Evolutionary conservation across 2,888 invertebrate genomes (phyloP), one percentile per base, ranked within the genome.

Genomic region (Thysanoteuthis rhombus): DNA sequence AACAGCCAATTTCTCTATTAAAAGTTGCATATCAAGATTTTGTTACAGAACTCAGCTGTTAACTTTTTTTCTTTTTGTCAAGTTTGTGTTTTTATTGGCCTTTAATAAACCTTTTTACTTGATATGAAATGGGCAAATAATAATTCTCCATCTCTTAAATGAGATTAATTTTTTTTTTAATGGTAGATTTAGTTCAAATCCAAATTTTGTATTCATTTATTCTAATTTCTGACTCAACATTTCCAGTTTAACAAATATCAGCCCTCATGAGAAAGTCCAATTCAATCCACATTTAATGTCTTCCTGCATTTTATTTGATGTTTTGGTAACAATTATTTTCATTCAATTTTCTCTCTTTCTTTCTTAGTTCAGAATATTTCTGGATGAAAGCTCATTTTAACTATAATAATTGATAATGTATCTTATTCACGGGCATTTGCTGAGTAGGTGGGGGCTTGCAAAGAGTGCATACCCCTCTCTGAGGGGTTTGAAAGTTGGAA

Each of bases 41-140:
- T 75, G n/a, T 75, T 75, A 75, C 75, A 75, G 75, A 75, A 75
- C 75, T 75, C 75, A 75, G 75, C 75, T 75, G 75, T 75, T 75
- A 12, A 12, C 16, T 75, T 75, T n/a, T 75, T 10, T 75, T 75
- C 5, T 16, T n/a, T n/a, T n/a, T n/a, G 3, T 75, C 25, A 25
- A 22, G 25, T 52, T 52, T 52, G 5, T 22, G 5, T 52, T 52
- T 52, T 75, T 75, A 75, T 75, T 75, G n/a, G n/a, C 75, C n/a
- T 75, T 12, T n/a, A 75, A 75, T 75, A 75, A 75, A 75, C 75
- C 58, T 75, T 75, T 75, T 75, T 75, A 75, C n/a, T 75, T 75
- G 16, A 12, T n/a, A 75, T n/a, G 75, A 75, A 75, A 75, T 52
- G 5, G 19, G 10, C 12, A 75, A n/a, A n/a, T 75, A 52, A 52